Evolutionary conservation across 1,140 invertebrate genomes (phyloP).

Genomic region (Cydia pomonella): DNA sequence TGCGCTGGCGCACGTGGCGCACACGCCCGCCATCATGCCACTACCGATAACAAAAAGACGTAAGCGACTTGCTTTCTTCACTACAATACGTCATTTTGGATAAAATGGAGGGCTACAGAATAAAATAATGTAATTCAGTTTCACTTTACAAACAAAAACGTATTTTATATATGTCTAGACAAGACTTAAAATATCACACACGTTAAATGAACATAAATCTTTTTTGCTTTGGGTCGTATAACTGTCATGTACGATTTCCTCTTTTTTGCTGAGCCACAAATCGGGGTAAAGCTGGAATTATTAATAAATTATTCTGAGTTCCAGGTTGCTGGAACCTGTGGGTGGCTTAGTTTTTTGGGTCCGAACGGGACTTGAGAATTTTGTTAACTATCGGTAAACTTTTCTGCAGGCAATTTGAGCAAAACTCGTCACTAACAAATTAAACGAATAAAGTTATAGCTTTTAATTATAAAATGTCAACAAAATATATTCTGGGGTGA

Average conservation of each 20-base stretch:
- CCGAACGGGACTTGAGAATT: not conserved
- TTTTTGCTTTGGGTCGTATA: not conserved
- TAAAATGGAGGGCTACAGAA: not conserved
- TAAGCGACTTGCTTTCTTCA: not conserved
- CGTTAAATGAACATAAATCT: not conserved
- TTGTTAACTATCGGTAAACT: not conserved
- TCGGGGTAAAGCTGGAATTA: constrained; percentile 4
- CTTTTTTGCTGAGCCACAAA: constrained; percentile 21
- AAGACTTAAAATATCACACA: not conserved
- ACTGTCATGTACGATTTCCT: constrained; percentile 21
- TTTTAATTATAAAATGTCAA: no score
- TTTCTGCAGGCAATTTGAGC: no score
- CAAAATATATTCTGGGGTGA: no score
- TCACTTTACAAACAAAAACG: not conserved
- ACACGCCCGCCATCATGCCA: not conserved
- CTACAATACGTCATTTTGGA: not conserved
- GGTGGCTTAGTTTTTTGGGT: constrained; percentile 6
- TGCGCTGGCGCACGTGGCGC: not conserved
- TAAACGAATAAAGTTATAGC: not conserved
- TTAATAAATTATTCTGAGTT: constrained; percentile 13
- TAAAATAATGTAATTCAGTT: not conserved
- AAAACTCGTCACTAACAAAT: not conserved
- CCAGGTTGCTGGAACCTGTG: not conserved
- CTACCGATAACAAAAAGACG: not conserved
- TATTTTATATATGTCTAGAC: not conserved